A percentile compares a stretch with the other conserved stretches of the same genome.
These are phyloP conservation scores for Drosophila yooni DNA, from an alignment of 2,888 invertebrate genomes.

Conservation along the genomic window DNA sequence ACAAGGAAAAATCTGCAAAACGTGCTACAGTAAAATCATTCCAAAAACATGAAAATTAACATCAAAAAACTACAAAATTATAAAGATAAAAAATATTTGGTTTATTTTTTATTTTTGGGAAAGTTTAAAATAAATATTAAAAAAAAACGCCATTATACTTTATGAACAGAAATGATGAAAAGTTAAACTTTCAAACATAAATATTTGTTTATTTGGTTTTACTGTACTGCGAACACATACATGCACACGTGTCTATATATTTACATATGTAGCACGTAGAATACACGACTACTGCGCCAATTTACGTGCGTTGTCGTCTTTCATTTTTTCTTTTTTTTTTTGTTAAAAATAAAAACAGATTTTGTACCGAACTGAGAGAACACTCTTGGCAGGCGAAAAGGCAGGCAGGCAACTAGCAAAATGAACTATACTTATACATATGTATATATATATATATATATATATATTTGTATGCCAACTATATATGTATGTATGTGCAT, in stretches of 20 bases:
- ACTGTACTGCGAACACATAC: slow-evolving; percentile 53
- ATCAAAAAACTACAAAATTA: background rate
- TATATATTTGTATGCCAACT: slow-evolving; percentile 17
- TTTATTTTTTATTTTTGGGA: background rate
- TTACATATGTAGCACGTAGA: slow-evolving; percentile 55
- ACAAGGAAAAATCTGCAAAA: slow-evolving; percentile 34
- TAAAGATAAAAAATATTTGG: background rate
- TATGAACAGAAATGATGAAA: background rate
- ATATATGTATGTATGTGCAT: slow-evolving; percentile 17
- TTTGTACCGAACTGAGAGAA: slow-evolving; percentile 57
- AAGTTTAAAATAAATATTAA: background rate
- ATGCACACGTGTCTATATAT: slow-evolving; percentile 25
- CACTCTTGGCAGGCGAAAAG: slow-evolving; percentile 26
- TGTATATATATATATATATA: slow-evolving; percentile 4
- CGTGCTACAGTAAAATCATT: slow-evolving; percentile 27
- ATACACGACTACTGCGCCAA: slow-evolving; percentile 68
- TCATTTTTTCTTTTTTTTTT: slow-evolving; percentile 12
- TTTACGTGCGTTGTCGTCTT: slow-evolving; percentile 71
- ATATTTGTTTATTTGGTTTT: slow-evolving; percentile 23
- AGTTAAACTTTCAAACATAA: background rate
- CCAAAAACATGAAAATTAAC: background rate
- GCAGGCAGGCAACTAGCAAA: slow-evolving; percentile 34
- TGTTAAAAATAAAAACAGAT: slow-evolving; percentile 75
- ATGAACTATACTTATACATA: slow-evolving; percentile 12
- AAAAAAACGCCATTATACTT: background rate